These are phyloP conservation scores for Oryzias woworae DNA, from an alignment of 2,113 vertebrate species.

Conservation along the genomic window DNA sequence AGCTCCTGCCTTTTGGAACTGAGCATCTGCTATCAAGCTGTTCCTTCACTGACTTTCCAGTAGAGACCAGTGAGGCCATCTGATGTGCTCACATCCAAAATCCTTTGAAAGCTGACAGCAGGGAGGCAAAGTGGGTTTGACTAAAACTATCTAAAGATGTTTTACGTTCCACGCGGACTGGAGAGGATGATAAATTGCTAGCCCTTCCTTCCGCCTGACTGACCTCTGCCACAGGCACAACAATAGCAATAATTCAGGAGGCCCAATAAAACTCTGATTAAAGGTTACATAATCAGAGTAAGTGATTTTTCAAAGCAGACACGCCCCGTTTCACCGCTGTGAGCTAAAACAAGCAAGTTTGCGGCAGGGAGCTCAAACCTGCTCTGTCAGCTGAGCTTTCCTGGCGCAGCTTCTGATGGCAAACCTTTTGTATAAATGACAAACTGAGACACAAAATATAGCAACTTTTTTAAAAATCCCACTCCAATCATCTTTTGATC, in stretches of 20 bases:
- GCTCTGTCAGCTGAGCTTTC: too few relatives aligned
- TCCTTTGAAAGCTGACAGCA: constrained; percentile 9
- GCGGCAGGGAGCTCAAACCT: too few relatives aligned
- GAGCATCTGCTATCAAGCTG: neutral
- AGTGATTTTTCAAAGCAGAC: constrained; percentile 39
- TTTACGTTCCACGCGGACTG: neutral
- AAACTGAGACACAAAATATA: too few relatives aligned
- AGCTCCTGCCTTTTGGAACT: neutral
- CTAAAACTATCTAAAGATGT: constrained; percentile 6
- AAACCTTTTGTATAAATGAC: too few relatives aligned
- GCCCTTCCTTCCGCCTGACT: constrained; percentile 24
- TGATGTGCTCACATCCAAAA: constrained; percentile 8
- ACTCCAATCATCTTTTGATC: too few relatives aligned
- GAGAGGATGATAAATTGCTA: constrained; percentile 16
- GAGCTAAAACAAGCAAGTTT: constrained; percentile 2
- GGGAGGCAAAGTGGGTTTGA: neutral
- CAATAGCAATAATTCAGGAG: constrained; percentile 60
- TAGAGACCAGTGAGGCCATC: neutral
- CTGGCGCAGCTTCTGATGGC: too few relatives aligned
- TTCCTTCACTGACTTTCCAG: neutral
- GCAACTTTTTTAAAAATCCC: too few relatives aligned
- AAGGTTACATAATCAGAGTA: constrained; percentile 54
- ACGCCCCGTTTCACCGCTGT: constrained; percentile 27
- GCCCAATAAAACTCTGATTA: constrained; percentile 62
- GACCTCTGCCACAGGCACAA: constrained; percentile 24